A percentile compares a stretch with the other conserved stretches of the same genome.
These are phyloP conservation scores for Oxycera nigricornis DNA, from an alignment of 2,888 invertebrate genomes.

Conservation along the genomic window DNA sequence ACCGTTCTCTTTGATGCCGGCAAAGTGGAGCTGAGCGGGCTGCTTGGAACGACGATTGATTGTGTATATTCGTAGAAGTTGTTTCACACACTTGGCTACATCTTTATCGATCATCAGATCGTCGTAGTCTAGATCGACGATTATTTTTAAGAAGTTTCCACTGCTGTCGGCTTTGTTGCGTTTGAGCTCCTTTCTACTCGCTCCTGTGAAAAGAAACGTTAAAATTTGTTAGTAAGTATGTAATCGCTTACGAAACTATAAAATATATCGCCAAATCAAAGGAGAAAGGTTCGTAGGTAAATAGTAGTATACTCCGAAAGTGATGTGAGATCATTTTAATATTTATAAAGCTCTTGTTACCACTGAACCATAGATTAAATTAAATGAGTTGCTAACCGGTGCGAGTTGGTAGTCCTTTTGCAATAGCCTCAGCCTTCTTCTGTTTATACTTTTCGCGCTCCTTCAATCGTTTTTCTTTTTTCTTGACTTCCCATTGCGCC, in stretches of 20 bases:
- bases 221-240: too few species aligned
- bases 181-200: constrained; percentile 82
- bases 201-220: constrained; percentile 60
- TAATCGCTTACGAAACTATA: too few species aligned
- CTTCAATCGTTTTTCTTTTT: constrained; percentile 72
- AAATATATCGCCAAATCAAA: too few species aligned
- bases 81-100: constrained; percentile 86
- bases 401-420: constrained; percentile 70
- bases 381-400: constrained; percentile 59
- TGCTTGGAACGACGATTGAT: constrained; percentile 81
- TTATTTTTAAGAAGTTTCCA: constrained; percentile 72
- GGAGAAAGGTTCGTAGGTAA: too few species aligned
- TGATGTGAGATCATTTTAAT: too few species aligned
- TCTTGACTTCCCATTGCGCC: constrained; percentile 75
- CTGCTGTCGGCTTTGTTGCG: constrained; percentile 72
- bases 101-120: constrained; percentile 90
- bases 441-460: constrained; percentile 77
- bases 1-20: constrained; percentile 74
- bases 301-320: too few species aligned
- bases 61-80: constrained; percentile 89
- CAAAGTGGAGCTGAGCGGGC: constrained; percentile 84
- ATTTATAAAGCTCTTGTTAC: too few species aligned
- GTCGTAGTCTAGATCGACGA: constrained; percentile 91
- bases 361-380: too few species aligned
- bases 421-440: constrained; percentile 72